These are phyloP conservation scores for Drosophila hamatofila DNA, from an alignment of 2,888 invertebrate genomes.

Conservation along the genomic window DNA sequence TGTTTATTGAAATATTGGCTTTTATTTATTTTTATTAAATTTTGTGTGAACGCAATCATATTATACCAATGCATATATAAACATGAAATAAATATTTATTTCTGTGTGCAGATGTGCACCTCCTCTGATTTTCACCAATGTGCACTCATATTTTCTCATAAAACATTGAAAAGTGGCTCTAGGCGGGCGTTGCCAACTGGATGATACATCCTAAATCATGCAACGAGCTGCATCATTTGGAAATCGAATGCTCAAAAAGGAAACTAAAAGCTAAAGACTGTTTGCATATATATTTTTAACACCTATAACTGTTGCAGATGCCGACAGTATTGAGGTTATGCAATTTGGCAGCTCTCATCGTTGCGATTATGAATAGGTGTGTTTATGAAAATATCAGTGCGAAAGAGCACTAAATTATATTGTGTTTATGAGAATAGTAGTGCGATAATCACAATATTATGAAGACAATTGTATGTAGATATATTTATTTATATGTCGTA, in stretches of 20 bases:
- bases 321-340: not conserved
- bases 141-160: constrained; percentile 4
- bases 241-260: not conserved
- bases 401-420: too few relatives aligned
- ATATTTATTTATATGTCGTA: too few relatives aligned
- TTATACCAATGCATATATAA: not conserved
- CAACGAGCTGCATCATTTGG: not conserved
- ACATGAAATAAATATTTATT: constrained; percentile 12
- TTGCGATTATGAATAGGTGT: not conserved
- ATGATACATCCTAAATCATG: not conserved
- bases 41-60: too few relatives aligned
- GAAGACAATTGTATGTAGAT: too few relatives aligned
- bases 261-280: not conserved
- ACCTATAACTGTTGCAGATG: not conserved
- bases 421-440: too few relatives aligned
- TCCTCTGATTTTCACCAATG: not conserved
- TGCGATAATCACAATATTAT: too few relatives aligned
- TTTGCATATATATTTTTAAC: not conserved
- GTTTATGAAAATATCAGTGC: too few relatives aligned
- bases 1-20: not conserved
- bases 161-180: not conserved
- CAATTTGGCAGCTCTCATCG: not conserved
- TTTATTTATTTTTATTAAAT: not conserved
- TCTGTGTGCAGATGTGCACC: not conserved
- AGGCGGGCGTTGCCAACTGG: not conserved